Evolutionary conservation across 2,888 invertebrate genomes (phyloP), one percentile per base, ranked within the genome.

Genomic region (Junonia oenone): DNA sequence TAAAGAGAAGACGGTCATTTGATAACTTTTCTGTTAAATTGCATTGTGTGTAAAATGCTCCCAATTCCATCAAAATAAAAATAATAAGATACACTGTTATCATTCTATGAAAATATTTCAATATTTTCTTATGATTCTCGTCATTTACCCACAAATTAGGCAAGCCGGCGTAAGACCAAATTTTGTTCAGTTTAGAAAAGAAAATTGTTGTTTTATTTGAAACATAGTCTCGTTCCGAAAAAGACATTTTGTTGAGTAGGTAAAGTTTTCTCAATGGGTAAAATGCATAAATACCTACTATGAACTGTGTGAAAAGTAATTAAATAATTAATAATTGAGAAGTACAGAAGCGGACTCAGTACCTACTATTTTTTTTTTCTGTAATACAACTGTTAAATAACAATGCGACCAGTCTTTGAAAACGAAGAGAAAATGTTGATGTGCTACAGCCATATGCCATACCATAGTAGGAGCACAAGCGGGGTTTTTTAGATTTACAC

Each of bases 141-240:
- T 69, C 64, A 33, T 73, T 67, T 4, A 72, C 55, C 78, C 76
- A 79, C 17, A 73, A 69, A 56, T 78, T 68, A 2, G 76, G 70
- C 11, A 64, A 22, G 22, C 67, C 68, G 17, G 56, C 61, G 13
- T 63, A 47, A 47, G 58, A 52, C 6, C 59, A 45, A 1, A 61
- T 37, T 51, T 31, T 46, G 27, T 54, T 61, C 8, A 58, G 46
- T 46, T 45, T 58, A 6, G 29, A 51, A 22, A 52, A 15, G 27
- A 17, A 46, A 0, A 13, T 17, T 3, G 11, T 17, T 17, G 52
- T 37, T 45, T 27, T 13, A 37, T 37, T 52, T n/a, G 35, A n/a
- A n/a, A 33, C 4, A n/a, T 33, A 33, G n/a, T 2, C n/a, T 1
- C 2, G 2, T 33, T 33, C 31, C 2, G 31, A n/a, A 11, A 33